phyloP scores from a whole-genome alignment of 2,797 vertebrate species.

The Chiroxiphia lanceolata region DNA sequence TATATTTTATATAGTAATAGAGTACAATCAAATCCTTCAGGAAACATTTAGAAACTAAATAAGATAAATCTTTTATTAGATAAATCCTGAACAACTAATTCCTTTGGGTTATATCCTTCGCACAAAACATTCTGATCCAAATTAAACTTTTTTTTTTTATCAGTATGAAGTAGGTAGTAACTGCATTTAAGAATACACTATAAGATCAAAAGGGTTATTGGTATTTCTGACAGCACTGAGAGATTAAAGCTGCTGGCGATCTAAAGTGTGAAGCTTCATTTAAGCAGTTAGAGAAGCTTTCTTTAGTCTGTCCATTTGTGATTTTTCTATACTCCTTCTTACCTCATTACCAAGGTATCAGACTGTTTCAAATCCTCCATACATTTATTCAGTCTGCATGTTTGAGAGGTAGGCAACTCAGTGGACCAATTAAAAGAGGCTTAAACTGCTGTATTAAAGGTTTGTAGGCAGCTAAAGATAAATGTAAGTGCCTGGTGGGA shows the following conservation, averaged over 20 bases:
- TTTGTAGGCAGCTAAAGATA: slow-evolving; percentile 5
- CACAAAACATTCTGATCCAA: not conserved
- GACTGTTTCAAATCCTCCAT: slow-evolving; percentile 31
- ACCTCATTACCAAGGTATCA: slow-evolving; percentile 38
- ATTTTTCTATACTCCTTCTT: not conserved
- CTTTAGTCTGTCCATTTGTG: slow-evolving; percentile 6
- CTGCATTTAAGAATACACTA: not conserved
- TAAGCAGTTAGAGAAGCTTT: not conserved
- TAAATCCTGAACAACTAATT: not conserved
- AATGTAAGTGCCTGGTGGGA: not conserved
- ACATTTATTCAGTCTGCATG: not conserved
- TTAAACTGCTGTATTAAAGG: not conserved
- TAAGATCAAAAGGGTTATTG: not conserved
- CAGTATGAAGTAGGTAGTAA: slow-evolving; percentile 4
- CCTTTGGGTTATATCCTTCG: not conserved
- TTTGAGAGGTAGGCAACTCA: not conserved
- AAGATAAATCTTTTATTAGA: not conserved
- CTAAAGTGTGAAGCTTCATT: not conserved
- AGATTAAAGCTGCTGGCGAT: not conserved
- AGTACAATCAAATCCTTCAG: not conserved
- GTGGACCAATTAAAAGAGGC: slow-evolving; percentile 29
- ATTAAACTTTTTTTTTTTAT: not conserved
- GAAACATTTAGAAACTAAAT: not conserved
- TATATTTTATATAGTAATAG: not conserved
- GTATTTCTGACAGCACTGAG: not conserved